Evolutionary conservation across 2,888 invertebrate genomes (phyloP).

Genomic region (Phengaris alcon): DNA sequence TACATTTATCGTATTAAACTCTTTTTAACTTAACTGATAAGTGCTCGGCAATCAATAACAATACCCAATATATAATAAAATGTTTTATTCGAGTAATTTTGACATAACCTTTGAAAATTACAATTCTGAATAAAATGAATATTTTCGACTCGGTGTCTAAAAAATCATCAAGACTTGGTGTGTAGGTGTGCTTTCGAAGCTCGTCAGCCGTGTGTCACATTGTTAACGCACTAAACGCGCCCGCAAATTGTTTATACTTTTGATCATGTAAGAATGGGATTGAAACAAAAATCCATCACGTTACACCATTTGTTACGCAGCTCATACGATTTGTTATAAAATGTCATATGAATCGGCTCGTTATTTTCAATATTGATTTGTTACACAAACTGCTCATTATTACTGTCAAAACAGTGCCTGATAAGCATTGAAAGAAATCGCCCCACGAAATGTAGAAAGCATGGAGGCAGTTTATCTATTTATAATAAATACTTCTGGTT

Average conservation of each 20-base stretch:
- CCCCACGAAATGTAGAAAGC: slow-evolving; percentile 11
- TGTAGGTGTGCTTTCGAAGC: background rate
- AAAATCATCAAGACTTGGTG: background rate
- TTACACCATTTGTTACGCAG: slow-evolving; percentile 64
- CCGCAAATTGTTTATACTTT: slow-evolving; percentile 67
- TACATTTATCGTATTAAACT: no score
- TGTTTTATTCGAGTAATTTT: no score
- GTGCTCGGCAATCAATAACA: no score
- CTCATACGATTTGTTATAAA: slow-evolving; percentile 33
- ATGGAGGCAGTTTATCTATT: background rate
- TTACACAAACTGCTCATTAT: slow-evolving; percentile 13
- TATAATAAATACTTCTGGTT: background rate
- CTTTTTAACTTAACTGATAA: no score
- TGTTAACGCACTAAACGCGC: slow-evolving; percentile 49
- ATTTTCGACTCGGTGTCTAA: background rate
- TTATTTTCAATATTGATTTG: slow-evolving; percentile 24
- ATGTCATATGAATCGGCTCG: slow-evolving; percentile 18
- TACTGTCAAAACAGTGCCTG: background rate
- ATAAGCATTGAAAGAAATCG: slow-evolving; percentile 12
- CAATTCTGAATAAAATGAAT: no score
- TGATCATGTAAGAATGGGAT: slow-evolving; percentile 57
- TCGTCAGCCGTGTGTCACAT: background rate
- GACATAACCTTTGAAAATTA: no score
- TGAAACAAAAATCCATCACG: slow-evolving; percentile 64
- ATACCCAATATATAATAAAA: no score